phyloP scores from a whole-genome alignment of 2,113 vertebrate species.

The Callorhinus ursinus region DNA sequence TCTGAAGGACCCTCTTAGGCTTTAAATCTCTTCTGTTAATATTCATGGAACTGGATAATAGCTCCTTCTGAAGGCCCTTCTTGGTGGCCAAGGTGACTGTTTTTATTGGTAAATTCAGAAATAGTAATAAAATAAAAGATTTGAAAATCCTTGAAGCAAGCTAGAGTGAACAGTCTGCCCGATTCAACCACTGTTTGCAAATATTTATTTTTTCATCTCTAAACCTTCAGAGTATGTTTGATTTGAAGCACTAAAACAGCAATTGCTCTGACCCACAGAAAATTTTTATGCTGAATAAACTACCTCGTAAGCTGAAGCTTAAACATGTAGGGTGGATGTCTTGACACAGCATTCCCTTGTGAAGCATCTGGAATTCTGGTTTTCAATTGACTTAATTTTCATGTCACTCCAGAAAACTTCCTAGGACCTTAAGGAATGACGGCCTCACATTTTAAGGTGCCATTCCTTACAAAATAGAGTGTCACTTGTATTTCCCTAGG shows the following conservation, averaged over 20 bases:
- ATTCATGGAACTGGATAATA: conserved; percentile 11
- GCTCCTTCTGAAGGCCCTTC: conserved; percentile 40
- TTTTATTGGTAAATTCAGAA: conserved; percentile 70
- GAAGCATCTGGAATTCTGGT: conserved; percentile 52
- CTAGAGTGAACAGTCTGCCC: conserved; percentile 43
- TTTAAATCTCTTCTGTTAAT: conserved; percentile 45
- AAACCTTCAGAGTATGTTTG: conserved; percentile 81
- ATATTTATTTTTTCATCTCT: conserved; percentile 87
- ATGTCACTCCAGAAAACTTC: conserved; percentile 62
- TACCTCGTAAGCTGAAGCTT: conserved; percentile 64
- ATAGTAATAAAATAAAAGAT: conserved; percentile 72
- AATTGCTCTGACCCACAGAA: conserved; percentile 73
- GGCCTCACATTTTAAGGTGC: conserved; percentile 19
- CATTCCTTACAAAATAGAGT: not conserved
- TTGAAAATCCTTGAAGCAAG: conserved; percentile 75
- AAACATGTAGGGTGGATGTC: conserved; percentile 17
- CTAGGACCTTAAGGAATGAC: conserved; percentile 48
- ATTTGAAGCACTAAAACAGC: conserved; percentile 81
- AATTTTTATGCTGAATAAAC: conserved; percentile 80
- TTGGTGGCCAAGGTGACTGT: conserved; percentile 48
- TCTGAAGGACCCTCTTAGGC: conserved; percentile 50
- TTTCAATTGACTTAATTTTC: conserved; percentile 59
- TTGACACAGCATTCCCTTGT: conserved; percentile 52
- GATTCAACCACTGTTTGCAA: conserved; percentile 75
- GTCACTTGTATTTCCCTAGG: not conserved